phyloP scores from a whole-genome alignment of 1,140 invertebrate species.

The Trypoxylus dichotomus region DNA sequence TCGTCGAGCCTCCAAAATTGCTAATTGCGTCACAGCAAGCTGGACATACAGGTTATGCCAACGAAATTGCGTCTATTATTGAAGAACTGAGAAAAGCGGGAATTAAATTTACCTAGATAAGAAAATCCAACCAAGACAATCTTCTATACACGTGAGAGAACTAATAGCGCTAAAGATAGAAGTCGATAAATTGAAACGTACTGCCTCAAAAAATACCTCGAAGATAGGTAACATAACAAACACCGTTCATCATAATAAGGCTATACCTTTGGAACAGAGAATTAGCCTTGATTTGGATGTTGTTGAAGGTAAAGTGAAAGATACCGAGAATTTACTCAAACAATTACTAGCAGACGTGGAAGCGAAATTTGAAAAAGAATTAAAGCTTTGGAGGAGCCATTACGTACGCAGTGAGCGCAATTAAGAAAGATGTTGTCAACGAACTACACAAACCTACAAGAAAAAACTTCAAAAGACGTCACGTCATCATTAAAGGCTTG shows the following conservation, averaged over 20 bases:
- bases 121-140: constrained; percentile 43
- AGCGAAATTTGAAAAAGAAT: constrained; percentile 5
- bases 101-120: constrained; percentile 37
- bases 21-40: constrained; percentile 47
- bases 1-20: constrained; percentile 48
- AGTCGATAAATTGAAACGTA: too few relatives aligned
- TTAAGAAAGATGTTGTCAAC: constrained; percentile 40
- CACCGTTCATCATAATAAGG: neutral
- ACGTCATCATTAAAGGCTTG: constrained; percentile 48
- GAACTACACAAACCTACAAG: constrained; percentile 50
- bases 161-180: neutral
- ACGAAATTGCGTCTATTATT: constrained; percentile 51
- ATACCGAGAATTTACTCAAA: neutral
- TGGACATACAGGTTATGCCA: constrained; percentile 47
- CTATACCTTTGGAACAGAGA: neutral
- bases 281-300: neutral
- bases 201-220: too few relatives aligned
- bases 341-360: neutral
- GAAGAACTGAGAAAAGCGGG: constrained; percentile 42
- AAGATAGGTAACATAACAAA: neutral
- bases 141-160: constrained; percentile 5
- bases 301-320: neutral
- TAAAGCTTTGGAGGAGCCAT: too few relatives aligned
- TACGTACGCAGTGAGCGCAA: neutral
- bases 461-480: constrained; percentile 48